These are phyloP conservation scores for Acrossocheilus wenchowensis DNA, from an alignment of 2,797 vertebrate genomes.

Conservation along the genomic window DNA sequence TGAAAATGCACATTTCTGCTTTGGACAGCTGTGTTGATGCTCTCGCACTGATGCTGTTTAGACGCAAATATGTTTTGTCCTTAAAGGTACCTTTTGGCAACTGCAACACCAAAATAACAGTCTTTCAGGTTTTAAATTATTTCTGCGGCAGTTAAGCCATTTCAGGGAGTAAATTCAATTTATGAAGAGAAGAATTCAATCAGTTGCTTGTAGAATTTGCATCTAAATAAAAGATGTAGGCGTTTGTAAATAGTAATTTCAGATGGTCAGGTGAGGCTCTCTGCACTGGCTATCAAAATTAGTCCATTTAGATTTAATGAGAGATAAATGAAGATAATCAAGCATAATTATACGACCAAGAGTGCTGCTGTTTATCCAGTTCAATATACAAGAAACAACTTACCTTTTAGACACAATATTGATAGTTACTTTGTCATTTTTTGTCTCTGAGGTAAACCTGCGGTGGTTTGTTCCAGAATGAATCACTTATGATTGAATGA, in stretches of 20 bases:
- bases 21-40: slow-evolving; percentile 27
- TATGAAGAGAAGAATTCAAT: neutral
- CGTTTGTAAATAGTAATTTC: neutral
- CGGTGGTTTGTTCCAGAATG: neutral
- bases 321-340: neutral
- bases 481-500: neutral
- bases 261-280: neutral
- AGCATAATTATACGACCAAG: neutral
- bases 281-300: neutral
- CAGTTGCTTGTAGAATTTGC: slow-evolving; percentile 1
- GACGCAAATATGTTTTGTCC: neutral
- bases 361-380: neutral
- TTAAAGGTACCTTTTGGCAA: neutral
- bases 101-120: slow-evolving; percentile 9
- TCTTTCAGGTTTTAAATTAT: neutral
- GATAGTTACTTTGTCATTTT: neutral
- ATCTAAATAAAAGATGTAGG: neutral
- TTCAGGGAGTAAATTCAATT: slow-evolving; percentile 12
- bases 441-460: neutral
- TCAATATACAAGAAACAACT: neutral
- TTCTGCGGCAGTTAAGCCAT: neutral
- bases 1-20: neutral
- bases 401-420: neutral
- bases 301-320: neutral
- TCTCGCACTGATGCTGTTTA: neutral